Evolutionary conservation across 2,888 invertebrate genomes (phyloP).

Genomic region (Notodonta ziczac): DNA sequence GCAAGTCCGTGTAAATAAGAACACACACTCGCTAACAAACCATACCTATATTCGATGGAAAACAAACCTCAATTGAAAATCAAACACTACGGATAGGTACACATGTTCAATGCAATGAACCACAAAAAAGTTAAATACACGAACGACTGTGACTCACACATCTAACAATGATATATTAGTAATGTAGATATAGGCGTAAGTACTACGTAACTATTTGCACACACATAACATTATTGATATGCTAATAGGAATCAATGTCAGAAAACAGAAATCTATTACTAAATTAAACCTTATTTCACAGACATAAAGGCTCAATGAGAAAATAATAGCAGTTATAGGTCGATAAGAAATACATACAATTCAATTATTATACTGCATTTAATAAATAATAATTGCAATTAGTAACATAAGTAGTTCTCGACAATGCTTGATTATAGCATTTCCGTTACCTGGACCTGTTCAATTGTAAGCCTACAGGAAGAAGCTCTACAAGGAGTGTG

Average conservation of each 20-base stretch:
- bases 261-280: background rate
- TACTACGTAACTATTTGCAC: slow-evolving; percentile 3
- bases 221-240: background rate
- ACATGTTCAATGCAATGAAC: slow-evolving; percentile 6
- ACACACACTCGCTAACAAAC: no score
- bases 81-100: no score
- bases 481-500: no score
- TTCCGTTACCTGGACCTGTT: background rate
- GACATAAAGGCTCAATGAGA: background rate
- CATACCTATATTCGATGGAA: no score
- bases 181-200: background rate
- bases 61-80: no score
- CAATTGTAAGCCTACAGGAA: no score
- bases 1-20: no score
- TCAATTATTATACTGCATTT: background rate
- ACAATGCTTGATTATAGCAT: no score
- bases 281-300: background rate
- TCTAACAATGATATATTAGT: slow-evolving; percentile 1
- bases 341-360: slow-evolving; percentile 8
- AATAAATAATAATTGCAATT: background rate
- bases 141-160: slow-evolving; percentile 32
- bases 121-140: slow-evolving; percentile 27
- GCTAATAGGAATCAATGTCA: slow-evolving; percentile 3
- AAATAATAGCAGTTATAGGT: background rate
- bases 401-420: no score